Base-by-base conservation (phyloP, 2,797 vertebrate genomes). In the Florisuga fusca region DNA sequence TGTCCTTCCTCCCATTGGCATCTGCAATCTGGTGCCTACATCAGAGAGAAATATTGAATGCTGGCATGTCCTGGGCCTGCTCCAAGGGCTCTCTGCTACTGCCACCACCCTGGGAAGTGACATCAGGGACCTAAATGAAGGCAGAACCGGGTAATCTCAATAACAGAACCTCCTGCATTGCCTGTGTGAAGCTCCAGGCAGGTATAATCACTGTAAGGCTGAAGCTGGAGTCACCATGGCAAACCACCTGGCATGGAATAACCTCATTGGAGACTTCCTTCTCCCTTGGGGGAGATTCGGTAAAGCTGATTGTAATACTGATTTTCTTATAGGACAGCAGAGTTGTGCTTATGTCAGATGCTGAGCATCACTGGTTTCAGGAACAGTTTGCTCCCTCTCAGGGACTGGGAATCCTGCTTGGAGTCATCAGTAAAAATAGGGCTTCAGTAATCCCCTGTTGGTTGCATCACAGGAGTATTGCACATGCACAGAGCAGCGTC, bases 41-140 rank as follows among this genome's bases (percentile, higher is more conserved):
- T 5, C 7, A 29, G 51, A 75, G 41, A 71, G 41, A 78, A 50
- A 58, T 15, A 64, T 50, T 29, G 8, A 11, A 54, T 72, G 20
- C 80, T 38, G 22, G 33, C 51, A 26, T 15, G 23, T 33, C 55
- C 71, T 4, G 6, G 51, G 16, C 74, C 85, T 94, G 59, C 62
- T 95, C n/a, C 59, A 51, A 69, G 53, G 61, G 51, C 36, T 34
- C 63, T 79, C 55, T 91, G 78, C 63, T 94, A 50, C 50, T 79
- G 69, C 53, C 81, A 79, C 34, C 31, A 48, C 33, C 9, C 57
- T 8, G 0, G 36, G 31, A 79, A 10, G 46, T 68, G 88, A 89
- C 73, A 68, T 29, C 38, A 61, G 57, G 5, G 2, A 11, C 31
- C 12, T 58, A 51, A 78, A 74, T 53, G 61, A 90, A 93, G 41